Conservation (phyloP, 1,140 invertebrate species). For the Eriosoma lanigerum region DNA sequence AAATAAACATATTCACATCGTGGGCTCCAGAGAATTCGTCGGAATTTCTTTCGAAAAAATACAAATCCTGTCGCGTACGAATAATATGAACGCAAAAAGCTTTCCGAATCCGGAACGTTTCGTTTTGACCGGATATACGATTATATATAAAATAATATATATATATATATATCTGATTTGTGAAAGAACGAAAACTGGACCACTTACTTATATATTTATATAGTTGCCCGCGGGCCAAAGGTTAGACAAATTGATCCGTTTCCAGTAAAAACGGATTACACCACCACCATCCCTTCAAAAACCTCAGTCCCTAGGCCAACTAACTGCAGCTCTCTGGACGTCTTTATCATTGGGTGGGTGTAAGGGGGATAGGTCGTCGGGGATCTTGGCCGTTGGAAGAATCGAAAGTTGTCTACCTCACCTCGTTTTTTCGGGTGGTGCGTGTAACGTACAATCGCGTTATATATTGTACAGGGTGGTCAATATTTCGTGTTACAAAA, state of each 20-base stretch:
- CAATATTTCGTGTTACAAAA: no score
- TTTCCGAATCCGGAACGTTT: neutral
- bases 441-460: conserved; percentile 1
- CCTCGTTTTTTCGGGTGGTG: neutral
- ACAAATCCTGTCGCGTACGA: neutral
- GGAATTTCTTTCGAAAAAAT: neutral
- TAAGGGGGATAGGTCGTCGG: neutral
- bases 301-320: neutral
- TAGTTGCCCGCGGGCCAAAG: neutral
- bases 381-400: neutral
- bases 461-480: no score
- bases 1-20: neutral
- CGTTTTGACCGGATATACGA: conserved; percentile 10
- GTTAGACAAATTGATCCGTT: conserved; percentile 47
- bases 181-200: neutral
- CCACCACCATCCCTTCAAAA: no score
- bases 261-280: conserved; percentile 43
- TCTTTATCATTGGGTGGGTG: neutral
- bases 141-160: no score
- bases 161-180: neutral
- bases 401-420: neutral
- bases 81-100: neutral
- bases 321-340: neutral
- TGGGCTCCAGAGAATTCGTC: neutral
- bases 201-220: neutral